A percentile compares a stretch with the other conserved stretches of the same genome.
Conservation (phyloP, 64 coral and sea anemone species). For the Stichodactyla mertensii region DNA sequence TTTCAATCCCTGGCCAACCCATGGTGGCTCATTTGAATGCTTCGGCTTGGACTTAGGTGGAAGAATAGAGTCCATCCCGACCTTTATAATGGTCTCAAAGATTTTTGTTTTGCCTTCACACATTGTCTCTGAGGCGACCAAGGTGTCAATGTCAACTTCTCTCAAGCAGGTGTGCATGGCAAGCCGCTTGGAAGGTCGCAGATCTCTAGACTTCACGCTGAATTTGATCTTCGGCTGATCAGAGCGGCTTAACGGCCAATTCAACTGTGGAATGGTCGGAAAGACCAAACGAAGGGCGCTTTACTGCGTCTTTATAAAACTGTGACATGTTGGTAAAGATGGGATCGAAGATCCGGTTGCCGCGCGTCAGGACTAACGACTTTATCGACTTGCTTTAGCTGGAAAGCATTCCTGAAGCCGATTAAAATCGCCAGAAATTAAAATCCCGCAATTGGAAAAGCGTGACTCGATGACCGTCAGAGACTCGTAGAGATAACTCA, state of each 20-base stretch:
- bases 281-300: background rate
- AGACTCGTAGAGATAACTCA: background rate
- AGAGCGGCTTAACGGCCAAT: background rate
- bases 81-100: background rate
- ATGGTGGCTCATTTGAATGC: background rate
- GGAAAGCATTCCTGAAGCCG: background rate
- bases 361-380: background rate
- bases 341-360: background rate
- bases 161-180: background rate
- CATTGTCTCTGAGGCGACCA: background rate
- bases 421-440: background rate
- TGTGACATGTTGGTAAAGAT: background rate
- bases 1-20: conserved; percentile 10
- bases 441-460: background rate
- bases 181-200: background rate
- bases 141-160: background rate
- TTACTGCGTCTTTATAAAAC: background rate
- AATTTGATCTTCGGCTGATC: background rate
- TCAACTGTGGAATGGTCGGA: conserved; percentile 5
- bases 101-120: conserved; percentile 2
- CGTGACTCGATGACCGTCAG: background rate
- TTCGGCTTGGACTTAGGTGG: conserved; percentile 11
- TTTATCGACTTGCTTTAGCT: background rate
- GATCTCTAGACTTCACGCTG: background rate
- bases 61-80: conserved; percentile 6